Evolutionary conservation across 2,888 invertebrate species (phyloP), one percentile per base, ranked within the genome.

Genomic region (Mactromeris polynyma): DNA sequence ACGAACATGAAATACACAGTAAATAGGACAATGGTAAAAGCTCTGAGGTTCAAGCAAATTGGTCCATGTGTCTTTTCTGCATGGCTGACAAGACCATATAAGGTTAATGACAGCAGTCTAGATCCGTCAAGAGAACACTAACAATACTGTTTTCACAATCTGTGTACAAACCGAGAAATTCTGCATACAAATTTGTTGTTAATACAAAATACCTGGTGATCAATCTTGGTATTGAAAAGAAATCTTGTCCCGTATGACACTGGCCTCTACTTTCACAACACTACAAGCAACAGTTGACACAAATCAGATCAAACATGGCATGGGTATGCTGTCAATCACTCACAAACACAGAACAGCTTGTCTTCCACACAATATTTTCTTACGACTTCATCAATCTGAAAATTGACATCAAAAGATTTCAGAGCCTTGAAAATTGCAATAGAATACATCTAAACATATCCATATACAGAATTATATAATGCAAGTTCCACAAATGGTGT

Each of bases 191-290:
- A 26, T 64, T n/a, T 64, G 26, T 64, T 64, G 58, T 26, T n/a
- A 64, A 64, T 26, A 64, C 6, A n/a, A 64, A n/a, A 26, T 64
- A 64, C 58, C 58, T 64, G 73, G 73, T 73, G 73, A 73, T 73
- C 73, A 73, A 73, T 73, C 73, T 33, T 33, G 19, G 36, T 36
- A 73, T 33, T 36, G 14, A 17, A 33, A 1, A 73, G 73, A 73
- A 6, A 73, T 11, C 36, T 36, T 73, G 73, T 73, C 19, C 33
- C 9, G 36, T 36, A 33, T 73, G 73, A 73, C 33, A 33, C 33
- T 33, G 4, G 17, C 36, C 26, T 73, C 33, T 33, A 73, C 14
- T 73, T 73, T 73, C 9, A 73, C 73, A 73, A 73, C 73, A 73
- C 73, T 33, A 36, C 73, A 64, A 64, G n/a, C 31, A 36, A 33